These are phyloP conservation scores for Trachurus trachurus DNA, from an alignment of 2,797 vertebrate species.

Conservation along the genomic window DNA sequence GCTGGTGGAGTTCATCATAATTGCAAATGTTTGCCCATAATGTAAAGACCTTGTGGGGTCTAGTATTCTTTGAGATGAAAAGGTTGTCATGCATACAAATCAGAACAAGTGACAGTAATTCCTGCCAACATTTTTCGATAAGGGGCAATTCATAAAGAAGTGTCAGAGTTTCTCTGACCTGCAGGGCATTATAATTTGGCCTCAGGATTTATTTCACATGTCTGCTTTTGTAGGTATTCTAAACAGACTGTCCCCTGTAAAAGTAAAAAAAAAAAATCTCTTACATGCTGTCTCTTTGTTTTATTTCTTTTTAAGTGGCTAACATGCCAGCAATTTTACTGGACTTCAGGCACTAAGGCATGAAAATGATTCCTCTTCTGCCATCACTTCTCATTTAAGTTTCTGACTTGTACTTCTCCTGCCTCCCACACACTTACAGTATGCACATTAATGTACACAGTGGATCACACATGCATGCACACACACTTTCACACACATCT, in stretches of 20 bases:
- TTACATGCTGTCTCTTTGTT: background rate
- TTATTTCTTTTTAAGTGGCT: background rate
- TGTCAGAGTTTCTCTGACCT: slow-evolving; percentile 70
- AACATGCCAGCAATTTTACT: slow-evolving; percentile 18
- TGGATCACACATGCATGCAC: slow-evolving; percentile 31
- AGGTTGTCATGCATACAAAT: slow-evolving; percentile 82
- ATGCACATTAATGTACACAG: slow-evolving; percentile 53
- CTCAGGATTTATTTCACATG: slow-evolving; percentile 23
- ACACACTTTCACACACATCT: slow-evolving; percentile 13
- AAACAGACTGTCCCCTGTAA: slow-evolving; percentile 6
- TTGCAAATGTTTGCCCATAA: slow-evolving; percentile 86
- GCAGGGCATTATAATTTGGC: slow-evolving; percentile 61
- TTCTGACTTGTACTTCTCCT: slow-evolving; percentile 35
- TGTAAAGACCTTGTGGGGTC: slow-evolving; percentile 83
- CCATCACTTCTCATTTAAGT: slow-evolving; percentile 38
- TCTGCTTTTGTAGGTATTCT: slow-evolving; percentile 25
- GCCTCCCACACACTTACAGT: slow-evolving; percentile 49
- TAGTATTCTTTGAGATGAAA: slow-evolving; percentile 80
- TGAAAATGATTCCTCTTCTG: slow-evolving; percentile 32
- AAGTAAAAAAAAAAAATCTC: background rate
- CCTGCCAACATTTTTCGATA: slow-evolving; percentile 77
- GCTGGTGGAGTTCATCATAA: slow-evolving; percentile 84
- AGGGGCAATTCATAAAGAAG: slow-evolving; percentile 65
- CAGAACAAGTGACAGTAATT: slow-evolving; percentile 81
- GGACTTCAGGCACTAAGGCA: slow-evolving; percentile 19